Evolutionary conservation across 2,888 invertebrate species (phyloP).

Genomic region (Isotomurus palustris): DNA sequence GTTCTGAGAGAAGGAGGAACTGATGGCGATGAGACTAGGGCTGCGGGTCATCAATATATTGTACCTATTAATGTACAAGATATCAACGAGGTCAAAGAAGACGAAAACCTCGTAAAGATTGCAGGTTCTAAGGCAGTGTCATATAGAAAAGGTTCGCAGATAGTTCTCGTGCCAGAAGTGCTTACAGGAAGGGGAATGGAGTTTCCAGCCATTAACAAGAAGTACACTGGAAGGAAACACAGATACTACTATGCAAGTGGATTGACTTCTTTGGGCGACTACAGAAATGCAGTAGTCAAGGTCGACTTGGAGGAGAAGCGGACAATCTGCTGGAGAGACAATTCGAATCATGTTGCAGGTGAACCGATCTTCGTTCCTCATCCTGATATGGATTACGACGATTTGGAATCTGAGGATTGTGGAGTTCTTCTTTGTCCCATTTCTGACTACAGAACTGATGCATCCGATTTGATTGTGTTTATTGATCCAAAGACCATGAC

Average conservation of each 20-base stretch:
- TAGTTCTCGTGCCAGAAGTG: conserved; percentile 45
- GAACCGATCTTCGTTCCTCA: conserved; percentile 54
- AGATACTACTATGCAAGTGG: conserved; percentile 53
- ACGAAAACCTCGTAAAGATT: conserved; percentile 50
- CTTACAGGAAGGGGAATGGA: conserved; percentile 50
- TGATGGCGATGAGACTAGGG: conserved; percentile 34
- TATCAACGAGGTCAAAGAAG: conserved; percentile 45
- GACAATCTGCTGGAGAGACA: conserved; percentile 48
- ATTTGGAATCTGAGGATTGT: conserved; percentile 52
- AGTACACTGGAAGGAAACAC: conserved; percentile 50
- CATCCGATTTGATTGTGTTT: conserved; percentile 48
- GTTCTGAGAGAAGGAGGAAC: conserved; percentile 43
- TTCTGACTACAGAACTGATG: conserved; percentile 46
- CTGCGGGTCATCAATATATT: conserved; percentile 35
- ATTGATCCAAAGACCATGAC: conserved; percentile 50
- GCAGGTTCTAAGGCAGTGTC: conserved; percentile 49
- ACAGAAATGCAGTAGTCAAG: conserved; percentile 50
- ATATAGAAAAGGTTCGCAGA: conserved; percentile 47
- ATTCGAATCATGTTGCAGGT: conserved; percentile 49
- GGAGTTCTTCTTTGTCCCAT: conserved; percentile 49
- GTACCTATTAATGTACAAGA: conserved; percentile 30
- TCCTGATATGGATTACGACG: conserved; percentile 47
- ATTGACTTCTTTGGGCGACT: conserved; percentile 47
- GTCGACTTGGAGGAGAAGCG: conserved; percentile 49
- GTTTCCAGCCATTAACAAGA: conserved; percentile 53